These are phyloP conservation scores for Danio tinwini DNA, from an alignment of 2,797 vertebrate species.

Conservation along the genomic window DNA sequence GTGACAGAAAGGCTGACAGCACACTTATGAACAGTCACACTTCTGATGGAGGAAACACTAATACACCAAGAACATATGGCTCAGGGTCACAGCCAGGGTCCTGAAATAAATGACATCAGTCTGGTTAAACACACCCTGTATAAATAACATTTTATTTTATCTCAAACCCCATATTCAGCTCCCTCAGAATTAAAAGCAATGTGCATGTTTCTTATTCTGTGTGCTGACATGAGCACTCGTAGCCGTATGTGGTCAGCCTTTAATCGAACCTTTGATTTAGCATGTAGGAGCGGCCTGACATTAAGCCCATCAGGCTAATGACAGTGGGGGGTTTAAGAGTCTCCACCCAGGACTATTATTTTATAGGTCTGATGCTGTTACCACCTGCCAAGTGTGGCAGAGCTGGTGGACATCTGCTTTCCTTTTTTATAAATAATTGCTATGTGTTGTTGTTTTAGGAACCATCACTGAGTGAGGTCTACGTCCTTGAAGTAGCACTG, in stretches of 20 bases:
- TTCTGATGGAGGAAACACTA: neutral
- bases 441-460: conserved; percentile 51
- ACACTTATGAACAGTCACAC: conserved; percentile 23
- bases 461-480: conserved; percentile 21
- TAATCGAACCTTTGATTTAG: conserved; percentile 71
- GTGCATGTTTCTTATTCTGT: conserved; percentile 9
- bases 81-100: conserved; percentile 32
- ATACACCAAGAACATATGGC: conserved; percentile 3
- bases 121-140: conserved; percentile 42
- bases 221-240: neutral
- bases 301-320: conserved; percentile 73
- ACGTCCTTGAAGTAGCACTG: conserved; percentile 2
- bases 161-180: conserved; percentile 14
- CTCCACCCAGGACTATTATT: conserved; percentile 70
- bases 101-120: conserved; percentile 30
- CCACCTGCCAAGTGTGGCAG: conserved; percentile 40
- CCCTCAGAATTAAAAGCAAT: neutral
- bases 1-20: conserved; percentile 23
- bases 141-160: conserved; percentile 33
- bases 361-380: conserved; percentile 35
- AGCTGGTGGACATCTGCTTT: conserved; percentile 35
- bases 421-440: conserved; percentile 48
- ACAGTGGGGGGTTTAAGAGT: conserved; percentile 66
- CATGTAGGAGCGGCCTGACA: conserved; percentile 68
- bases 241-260: conserved; percentile 40